A percentile compares a stretch with the other conserved stretches of the same genome.
phyloP scores from a whole-genome alignment of 92 coral and sea anemone species.

The Umimayanthus kanabou region DNA sequence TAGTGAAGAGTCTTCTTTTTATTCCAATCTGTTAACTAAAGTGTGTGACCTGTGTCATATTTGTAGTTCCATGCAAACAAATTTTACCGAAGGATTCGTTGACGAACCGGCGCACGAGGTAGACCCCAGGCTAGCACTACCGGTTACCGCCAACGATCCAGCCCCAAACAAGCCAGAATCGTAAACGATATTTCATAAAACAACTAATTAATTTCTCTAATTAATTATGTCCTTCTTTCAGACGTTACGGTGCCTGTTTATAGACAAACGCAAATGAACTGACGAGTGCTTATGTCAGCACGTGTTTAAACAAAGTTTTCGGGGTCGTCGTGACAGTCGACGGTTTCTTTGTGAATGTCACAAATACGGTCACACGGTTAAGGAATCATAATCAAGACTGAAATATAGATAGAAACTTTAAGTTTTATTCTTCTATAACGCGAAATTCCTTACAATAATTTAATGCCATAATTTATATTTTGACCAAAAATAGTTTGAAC shows the following conservation, averaged over 20 bases:
- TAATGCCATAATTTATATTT: no score
- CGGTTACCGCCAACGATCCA: background rate
- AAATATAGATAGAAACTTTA: no score
- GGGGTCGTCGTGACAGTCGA: background rate
- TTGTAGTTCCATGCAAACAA: slow-evolving; percentile 1
- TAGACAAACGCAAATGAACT: slow-evolving; percentile 22
- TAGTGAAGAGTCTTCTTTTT: no score
- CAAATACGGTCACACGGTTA: background rate
- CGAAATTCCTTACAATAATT: no score
- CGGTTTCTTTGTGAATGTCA: background rate
- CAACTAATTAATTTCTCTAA: slow-evolving; percentile 39
- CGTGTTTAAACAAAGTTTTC: background rate
- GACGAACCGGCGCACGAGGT: background rate
- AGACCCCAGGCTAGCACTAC: background rate
- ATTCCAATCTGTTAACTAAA: background rate
- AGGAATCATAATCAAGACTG: background rate
- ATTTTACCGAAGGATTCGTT: background rate
- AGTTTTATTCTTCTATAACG: no score
- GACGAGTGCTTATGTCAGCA: slow-evolving; percentile 7
- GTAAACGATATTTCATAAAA: background rate
- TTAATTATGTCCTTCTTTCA: slow-evolving; percentile 21
- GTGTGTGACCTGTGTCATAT: background rate
- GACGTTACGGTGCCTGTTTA: slow-evolving; percentile 38
- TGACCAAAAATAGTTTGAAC: no score
- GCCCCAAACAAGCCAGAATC: background rate